Base-by-base conservation (phyloP, 2,888 invertebrate genomes). In the Spodoptera picta region DNA sequence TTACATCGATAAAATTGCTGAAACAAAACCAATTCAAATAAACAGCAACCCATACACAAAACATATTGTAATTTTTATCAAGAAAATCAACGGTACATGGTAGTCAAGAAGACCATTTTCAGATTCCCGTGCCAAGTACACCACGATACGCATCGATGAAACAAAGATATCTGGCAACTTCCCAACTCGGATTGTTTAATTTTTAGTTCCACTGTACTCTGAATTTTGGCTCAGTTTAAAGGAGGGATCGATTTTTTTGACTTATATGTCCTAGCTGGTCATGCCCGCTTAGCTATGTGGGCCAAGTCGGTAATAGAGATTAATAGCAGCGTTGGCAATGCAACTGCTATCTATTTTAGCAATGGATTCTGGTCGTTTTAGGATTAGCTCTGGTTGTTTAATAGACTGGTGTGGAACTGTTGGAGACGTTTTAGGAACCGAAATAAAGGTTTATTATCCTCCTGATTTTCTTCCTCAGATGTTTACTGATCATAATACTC, bases 131-230 rank as follows among this genome's bases (percentile, higher is more conserved):
- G 79, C 79, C 79, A 79, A 80, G 48, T 67, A 47, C 45, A 50
- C 57, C 56, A 69, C 81, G 87, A 86, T 87, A 87, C 86, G 83
- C 84, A 89, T 89, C 89, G 84, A 83, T 79, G 75, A 82, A 85
- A 86, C 83, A 81, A 80, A 76, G 75, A 78, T 75, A 68, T 68
- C 77, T 87, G 88, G 88, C 88, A 83, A 59, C 19, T 23, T 7
- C 57, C 75, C 70, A 75, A 80, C 63, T 74, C 65, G 82, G 84
- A 88, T 89, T 88, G 89, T 89, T 89, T 87, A 88, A 89, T 89
- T 89, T 87, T 87, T 86, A 86, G 87, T 87, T 84, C 83, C 83
- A 84, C 81, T 79, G 81, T 74, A 60, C 59, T 55, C 50, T 41
- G 48, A 64, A 52, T 75, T 69, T 85, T 85, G 83, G 85, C 83